Conservation (phyloP, 2,888 invertebrate species). For the Chrysotoxum bicinctum region DNA sequence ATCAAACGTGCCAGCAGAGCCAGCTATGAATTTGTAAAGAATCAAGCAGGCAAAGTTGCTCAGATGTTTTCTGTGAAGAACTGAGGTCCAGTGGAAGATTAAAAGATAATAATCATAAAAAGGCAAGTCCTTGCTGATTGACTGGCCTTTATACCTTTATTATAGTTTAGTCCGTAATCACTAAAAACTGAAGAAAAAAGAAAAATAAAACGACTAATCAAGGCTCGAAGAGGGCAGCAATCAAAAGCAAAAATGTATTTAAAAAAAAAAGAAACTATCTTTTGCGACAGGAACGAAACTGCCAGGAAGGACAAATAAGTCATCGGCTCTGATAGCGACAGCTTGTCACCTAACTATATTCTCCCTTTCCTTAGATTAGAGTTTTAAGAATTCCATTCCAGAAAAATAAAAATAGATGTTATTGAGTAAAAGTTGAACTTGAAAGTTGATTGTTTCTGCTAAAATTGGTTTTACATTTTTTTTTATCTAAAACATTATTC, state of each 20-base stretch:
- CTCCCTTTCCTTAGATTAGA: neutral
- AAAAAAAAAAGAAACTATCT: neutral
- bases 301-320: neutral
- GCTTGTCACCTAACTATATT: constrained; percentile 3
- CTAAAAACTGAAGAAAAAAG: neutral
- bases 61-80: constrained; percentile 81
- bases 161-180: constrained; percentile 43
- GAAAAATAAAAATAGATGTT: constrained; percentile 35
- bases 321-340: neutral
- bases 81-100: constrained; percentile 74
- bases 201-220: constrained; percentile 11
- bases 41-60: constrained; percentile 80
- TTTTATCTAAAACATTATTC: neutral
- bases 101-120: constrained; percentile 42
- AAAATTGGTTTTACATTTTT: constrained; percentile 10
- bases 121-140: neutral
- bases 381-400: constrained; percentile 57
- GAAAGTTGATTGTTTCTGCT: neutral
- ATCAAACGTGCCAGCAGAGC: constrained; percentile 91
- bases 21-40: constrained; percentile 91
- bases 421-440: constrained; percentile 19
- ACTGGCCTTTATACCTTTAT: constrained; percentile 26
- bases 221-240: constrained; percentile 42
- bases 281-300: constrained; percentile 21
- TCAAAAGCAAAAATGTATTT: constrained; percentile 34